Base-by-base conservation (phyloP, 2,888 invertebrate species). In the Lepidocyrtoides sp. region DNA sequence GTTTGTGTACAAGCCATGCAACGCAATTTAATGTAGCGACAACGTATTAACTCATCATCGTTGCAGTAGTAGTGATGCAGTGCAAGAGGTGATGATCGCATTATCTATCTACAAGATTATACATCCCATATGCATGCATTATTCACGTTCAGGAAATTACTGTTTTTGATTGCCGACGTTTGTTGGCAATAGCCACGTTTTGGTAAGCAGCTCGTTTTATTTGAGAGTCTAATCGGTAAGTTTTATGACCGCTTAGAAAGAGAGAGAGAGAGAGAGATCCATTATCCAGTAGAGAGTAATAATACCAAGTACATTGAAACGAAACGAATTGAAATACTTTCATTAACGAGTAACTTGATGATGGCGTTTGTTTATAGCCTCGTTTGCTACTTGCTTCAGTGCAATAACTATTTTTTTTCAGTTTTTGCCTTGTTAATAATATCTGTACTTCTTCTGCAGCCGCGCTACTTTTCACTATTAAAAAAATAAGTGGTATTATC, bases 321-420 rank as follows among this genome's bases (percentile, higher is more conserved):
- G 36, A 29, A 36, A 32, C 23, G 26, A 10, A 60, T 66, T 26
- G 48, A 48, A 75, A 75, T 48, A 75, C 4, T 72, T 75, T 75
- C 75, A 75, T 75, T 75, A 75, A 23, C 41, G 26, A 75, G 75
- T 10, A 75, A 26, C 48, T 75, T 26, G 75, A 75, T 75, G 26
- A 75, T 75, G 75, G 48, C 48, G 48, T 26, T 48, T 72, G 44
- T 75, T 75, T 75, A 75, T 75, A 75, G 48, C 75, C 75, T 75
- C 48, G 48, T 69, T 14, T 69, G 23, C 23, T 26, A 23, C 23
- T 60, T 23, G 36, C 51, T 14, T 14, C 51, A 12, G 12, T n/a
- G 66, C 66, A 66, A 66, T 66, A 29, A 66, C 32, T 72, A 36
- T 36, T 36, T 36, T 36, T 72, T 72, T 75, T 75, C 36, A 32